These are phyloP conservation scores for Lasioglossum vierecki DNA, from an alignment of 2,888 invertebrate species.

Conservation along the genomic window DNA sequence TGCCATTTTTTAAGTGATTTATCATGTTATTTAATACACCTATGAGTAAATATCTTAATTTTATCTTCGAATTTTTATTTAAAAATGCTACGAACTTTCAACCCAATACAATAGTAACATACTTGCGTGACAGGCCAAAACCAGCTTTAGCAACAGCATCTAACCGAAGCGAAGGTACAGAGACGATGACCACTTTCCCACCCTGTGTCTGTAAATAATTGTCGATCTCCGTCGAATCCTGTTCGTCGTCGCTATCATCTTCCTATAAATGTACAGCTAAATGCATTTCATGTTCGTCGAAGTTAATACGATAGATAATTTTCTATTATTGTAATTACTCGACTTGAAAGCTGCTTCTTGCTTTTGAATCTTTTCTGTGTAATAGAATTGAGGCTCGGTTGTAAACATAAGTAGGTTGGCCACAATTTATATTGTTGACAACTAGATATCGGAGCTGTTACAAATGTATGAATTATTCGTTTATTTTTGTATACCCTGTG, in stretches of 20 bases:
- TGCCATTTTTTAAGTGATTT: too few relatives aligned
- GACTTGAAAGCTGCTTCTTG: not conserved
- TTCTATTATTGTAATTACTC: constrained; percentile 43
- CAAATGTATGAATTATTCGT: not conserved
- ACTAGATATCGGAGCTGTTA: not conserved
- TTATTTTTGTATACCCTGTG: constrained; percentile 35
- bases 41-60: too few relatives aligned
- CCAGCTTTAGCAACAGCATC: constrained; percentile 90
- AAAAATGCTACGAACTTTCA: too few relatives aligned
- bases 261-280: not conserved
- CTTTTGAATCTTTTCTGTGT: constrained; percentile 48
- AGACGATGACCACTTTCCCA: constrained; percentile 88
- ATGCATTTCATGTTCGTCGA: not conserved
- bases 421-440: not conserved
- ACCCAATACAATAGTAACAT: constrained; percentile 74
- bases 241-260: constrained; percentile 66
- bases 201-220: constrained; percentile 85
- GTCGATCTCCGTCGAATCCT: constrained; percentile 84
- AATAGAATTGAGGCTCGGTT: constrained; percentile 8
- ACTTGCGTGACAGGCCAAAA: constrained; percentile 90
- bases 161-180: constrained; percentile 88
- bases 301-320: constrained; percentile 1
- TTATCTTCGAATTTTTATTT: too few relatives aligned
- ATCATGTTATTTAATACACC: too few relatives aligned
- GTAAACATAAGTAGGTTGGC: not conserved